Conservation (phyloP, 2,888 invertebrate genomes). For the Cynaeus angustus region DNA sequence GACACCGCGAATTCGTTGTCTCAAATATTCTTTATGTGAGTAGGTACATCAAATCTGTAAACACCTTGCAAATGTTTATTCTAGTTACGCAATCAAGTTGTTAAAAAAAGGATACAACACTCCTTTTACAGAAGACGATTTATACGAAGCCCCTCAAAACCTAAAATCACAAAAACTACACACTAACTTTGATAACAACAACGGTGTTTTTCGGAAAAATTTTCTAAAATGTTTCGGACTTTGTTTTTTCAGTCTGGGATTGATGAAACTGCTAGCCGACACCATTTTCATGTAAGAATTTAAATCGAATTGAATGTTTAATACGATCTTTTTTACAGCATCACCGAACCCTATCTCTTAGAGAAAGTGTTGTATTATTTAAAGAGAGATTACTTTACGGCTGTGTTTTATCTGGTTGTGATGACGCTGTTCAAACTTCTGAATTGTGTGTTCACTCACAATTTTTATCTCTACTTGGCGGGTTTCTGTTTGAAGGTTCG, state of each 20-base stretch:
- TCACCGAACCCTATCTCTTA: background rate
- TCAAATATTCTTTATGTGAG: background rate
- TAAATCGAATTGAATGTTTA: background rate
- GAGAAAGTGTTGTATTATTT: background rate
- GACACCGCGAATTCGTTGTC: background rate
- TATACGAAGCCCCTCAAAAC: background rate
- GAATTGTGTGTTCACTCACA: background rate
- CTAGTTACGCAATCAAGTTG: constrained; percentile 2
- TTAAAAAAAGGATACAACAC: background rate
- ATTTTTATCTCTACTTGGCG: background rate
- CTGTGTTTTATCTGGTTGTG: background rate
- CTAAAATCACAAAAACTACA: background rate
- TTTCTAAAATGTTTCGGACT: background rate
- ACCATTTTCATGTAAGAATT: constrained; percentile 2
- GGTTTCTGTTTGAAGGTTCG: background rate
- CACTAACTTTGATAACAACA: background rate
- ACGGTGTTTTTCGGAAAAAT: too few species aligned
- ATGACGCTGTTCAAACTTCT: background rate
- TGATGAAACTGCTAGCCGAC: constrained; percentile 8
- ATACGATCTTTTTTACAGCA: background rate
- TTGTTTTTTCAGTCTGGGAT: constrained; percentile 1
- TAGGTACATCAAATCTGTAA: background rate
- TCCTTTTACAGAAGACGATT: constrained; percentile 1
- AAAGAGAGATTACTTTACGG: background rate
- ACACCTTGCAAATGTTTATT: background rate